phyloP scores from a whole-genome alignment of 2,797 vertebrate genomes.

The Silurus lanzhouensis region DNA sequence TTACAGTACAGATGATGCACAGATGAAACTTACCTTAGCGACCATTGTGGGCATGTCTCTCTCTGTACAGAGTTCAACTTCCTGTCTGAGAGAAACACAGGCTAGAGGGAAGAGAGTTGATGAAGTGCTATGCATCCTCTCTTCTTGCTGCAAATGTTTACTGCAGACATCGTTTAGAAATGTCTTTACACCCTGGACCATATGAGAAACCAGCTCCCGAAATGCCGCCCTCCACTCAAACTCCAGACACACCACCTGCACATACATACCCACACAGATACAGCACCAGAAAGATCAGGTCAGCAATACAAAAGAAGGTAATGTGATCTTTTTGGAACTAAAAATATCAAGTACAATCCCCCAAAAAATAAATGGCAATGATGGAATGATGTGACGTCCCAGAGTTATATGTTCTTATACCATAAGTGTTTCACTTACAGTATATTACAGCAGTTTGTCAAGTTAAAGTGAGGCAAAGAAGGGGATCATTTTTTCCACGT shows the following conservation, averaged over 20 bases:
- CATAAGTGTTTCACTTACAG: background rate
- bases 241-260: slow-evolving; percentile 75
- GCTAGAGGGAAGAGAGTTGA: slow-evolving; percentile 63
- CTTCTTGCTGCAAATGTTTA: slow-evolving; percentile 83
- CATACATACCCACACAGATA: slow-evolving; percentile 8
- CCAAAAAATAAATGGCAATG: background rate
- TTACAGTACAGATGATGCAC: slow-evolving; percentile 1
- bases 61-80: slow-evolving; percentile 68
- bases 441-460: no score
- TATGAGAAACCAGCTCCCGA: slow-evolving; percentile 79
- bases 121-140: slow-evolving; percentile 71
- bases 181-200: slow-evolving; percentile 83
- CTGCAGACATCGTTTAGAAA: slow-evolving; percentile 81
- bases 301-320: background rate
- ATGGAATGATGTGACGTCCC: background rate
- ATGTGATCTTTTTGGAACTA: background rate
- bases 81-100: slow-evolving; percentile 67
- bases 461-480: no score
- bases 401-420: no score
- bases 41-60: slow-evolving; percentile 84
- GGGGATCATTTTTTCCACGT: background rate
- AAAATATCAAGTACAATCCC: background rate
- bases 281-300: slow-evolving; percentile 10
- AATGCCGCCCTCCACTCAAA: slow-evolving; percentile 91
- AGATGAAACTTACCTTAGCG: slow-evolving; percentile 79